A percentile compares a stretch with the other conserved stretches of the same genome.
Conservation (phyloP, 2,797 vertebrate genomes). For the Coranthus polyacanthus region DNA sequence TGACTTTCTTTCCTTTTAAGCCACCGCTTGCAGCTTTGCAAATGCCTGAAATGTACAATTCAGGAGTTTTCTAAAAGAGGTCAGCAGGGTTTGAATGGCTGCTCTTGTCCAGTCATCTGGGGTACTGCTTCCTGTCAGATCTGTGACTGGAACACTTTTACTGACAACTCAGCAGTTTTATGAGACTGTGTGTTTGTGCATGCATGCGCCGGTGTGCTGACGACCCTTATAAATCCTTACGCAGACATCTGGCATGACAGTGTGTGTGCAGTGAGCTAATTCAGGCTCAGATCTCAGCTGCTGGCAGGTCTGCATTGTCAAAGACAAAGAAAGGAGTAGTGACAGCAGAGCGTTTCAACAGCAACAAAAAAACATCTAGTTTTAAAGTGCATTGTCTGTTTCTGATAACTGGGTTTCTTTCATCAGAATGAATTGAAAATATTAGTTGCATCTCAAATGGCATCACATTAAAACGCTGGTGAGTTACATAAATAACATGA, state of each 20-base stretch:
- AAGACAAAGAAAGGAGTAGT: constrained; percentile 5
- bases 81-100: constrained; percentile 3
- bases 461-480: too few relatives aligned
- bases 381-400: background rate
- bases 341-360: constrained; percentile 1
- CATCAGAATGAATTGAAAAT: too few relatives aligned
- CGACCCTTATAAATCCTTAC: constrained; percentile 46
- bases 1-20: background rate
- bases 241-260: constrained; percentile 53
- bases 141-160: constrained; percentile 55
- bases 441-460: too few relatives aligned
- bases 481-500: background rate
- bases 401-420: background rate
- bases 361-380: background rate
- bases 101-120: constrained; percentile 29
- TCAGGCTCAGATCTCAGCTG: constrained; percentile 34
- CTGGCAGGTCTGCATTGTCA: constrained; percentile 31
- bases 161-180: constrained; percentile 67
- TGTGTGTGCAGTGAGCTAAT: constrained; percentile 42
- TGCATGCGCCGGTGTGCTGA: constrained; percentile 16
- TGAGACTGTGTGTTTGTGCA: constrained; percentile 30
- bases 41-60: background rate
- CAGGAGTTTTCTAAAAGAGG: constrained; percentile 9
- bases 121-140: constrained; percentile 60
- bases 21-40: background rate